phyloP scores from a whole-genome alignment of 2,113 vertebrate species.

The Tychaedon coryphoeus region DNA sequence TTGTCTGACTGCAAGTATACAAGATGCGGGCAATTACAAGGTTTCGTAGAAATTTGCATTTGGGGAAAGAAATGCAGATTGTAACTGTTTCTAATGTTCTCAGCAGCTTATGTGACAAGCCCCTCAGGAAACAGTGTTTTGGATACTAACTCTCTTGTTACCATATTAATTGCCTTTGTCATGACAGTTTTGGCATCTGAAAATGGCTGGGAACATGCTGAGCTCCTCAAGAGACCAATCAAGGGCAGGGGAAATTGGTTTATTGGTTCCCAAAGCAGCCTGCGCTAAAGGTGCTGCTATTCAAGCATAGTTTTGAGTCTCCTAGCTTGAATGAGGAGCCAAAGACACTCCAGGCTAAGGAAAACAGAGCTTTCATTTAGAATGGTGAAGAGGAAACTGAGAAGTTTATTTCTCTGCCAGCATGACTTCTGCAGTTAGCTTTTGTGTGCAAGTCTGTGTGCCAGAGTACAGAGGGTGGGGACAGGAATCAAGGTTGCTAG shows the following conservation, averaged over 20 bases:
- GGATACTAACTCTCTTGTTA: conserved; percentile 78
- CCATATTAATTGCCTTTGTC: conserved; percentile 80
- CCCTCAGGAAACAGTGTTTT: conserved; percentile 77
- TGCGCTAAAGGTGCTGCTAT: conserved; percentile 52
- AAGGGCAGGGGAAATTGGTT: conserved; percentile 66
- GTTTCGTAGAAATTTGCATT: conserved; percentile 29
- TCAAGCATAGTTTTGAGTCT: conserved; percentile 44
- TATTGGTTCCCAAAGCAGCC: conserved; percentile 56
- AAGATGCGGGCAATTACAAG: conserved; percentile 50
- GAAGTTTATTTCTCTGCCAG: conserved; percentile 46
- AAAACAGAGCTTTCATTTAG: conserved; percentile 59
- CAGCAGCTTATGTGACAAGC: conserved; percentile 73
- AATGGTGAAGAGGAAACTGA: background rate
- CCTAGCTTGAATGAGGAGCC: conserved; percentile 42
- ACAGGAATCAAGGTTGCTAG: conserved; percentile 30
- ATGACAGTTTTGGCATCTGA: conserved; percentile 77
- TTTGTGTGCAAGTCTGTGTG: conserved; percentile 36
- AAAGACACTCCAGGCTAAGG: conserved; percentile 62
- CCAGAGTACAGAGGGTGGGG: background rate
- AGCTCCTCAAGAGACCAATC: conserved; percentile 72
- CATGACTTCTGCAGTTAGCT: conserved; percentile 28
- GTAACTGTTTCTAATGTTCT: conserved; percentile 67
- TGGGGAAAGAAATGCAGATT: conserved; percentile 63
- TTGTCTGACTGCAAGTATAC: background rate
- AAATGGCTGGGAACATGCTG: conserved; percentile 73